Evolutionary conservation across 2,797 vertebrate species (phyloP).

Genomic region (Potorous gilbertii): DNA sequence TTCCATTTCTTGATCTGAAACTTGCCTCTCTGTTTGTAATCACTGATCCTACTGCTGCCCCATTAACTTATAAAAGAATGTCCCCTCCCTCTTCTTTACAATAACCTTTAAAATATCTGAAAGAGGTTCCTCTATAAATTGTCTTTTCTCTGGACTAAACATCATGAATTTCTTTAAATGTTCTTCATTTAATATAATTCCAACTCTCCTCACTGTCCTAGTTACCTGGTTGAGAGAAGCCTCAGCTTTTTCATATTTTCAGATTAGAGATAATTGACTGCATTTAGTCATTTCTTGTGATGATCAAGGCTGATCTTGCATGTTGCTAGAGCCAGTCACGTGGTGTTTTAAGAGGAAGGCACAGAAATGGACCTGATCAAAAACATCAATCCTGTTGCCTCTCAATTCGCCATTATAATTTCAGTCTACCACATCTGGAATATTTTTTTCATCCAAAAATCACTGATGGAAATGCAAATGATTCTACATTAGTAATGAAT

Average conservation of each 20-base stretch:
- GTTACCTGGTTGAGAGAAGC: background rate
- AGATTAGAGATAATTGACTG: background rate
- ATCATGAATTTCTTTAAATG: background rate
- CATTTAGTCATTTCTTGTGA: background rate
- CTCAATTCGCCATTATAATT: background rate
- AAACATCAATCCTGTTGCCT: background rate
- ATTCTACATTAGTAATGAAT: background rate
- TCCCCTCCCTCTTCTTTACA: background rate
- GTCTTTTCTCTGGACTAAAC: background rate
- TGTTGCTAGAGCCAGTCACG: background rate
- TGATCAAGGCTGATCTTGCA: background rate
- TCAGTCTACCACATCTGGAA: background rate
- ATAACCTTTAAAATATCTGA: background rate
- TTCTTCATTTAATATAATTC: background rate
- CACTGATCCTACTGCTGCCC: background rate
- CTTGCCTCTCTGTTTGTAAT: background rate
- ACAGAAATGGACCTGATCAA: background rate
- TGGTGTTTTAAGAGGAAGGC: background rate
- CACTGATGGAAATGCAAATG: background rate
- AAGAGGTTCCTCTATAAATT: background rate
- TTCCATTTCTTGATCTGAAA: background rate
- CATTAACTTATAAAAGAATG: background rate
- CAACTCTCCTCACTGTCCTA: background rate
- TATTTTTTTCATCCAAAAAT: background rate
- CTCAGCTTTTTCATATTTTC: background rate